Evolutionary conservation across 2,888 invertebrate genomes (phyloP), one percentile per base, ranked within the genome.

Genomic region (Hofmannophila pseudospretella): DNA sequence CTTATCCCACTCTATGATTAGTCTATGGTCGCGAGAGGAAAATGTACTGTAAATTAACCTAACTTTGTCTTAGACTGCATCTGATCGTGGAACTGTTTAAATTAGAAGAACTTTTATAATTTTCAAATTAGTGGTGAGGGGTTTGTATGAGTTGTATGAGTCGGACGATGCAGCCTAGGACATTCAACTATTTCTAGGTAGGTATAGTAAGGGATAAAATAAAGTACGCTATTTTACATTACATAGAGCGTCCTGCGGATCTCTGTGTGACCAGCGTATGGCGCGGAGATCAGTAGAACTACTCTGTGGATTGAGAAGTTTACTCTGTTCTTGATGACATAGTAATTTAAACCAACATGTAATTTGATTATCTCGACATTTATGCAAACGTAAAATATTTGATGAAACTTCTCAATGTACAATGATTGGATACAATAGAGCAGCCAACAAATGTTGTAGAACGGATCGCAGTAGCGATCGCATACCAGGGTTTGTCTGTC

Each of bases 31-130:
- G 64, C 55, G 59, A 58, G 67, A 73, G 67, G 66, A 67, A 64
- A 74, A 68, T 68, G 71, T 74, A 75, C 50, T 68, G 70, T 67
- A 68, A 72, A 66, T 67, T 65, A 75, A 67, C 59, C 68, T 74
- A 76, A 49, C 49, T 44, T 43, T 50, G 56, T 49, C 47, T 57
- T 57, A 55, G 65, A 64, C 55, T 65, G 62, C 67, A 58, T 49
- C 56, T 38, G 31, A 10, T 3, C 10, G n/a, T 1, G 4, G 3
- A 12, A 32, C 22, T n/a, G 12, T n/a, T 30, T 12, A 28, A 12
- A 28, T 28, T 28, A 28, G 8, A 13, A 7, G 28, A 28, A 13
- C 14, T 13, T 8, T 13, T 13, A 13, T 28, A 28, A 8, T 28
- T 27, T 28, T 12, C 28, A 12, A 13, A 3, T 16, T 16, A 5